Evolutionary conservation across 2,113 vertebrate genomes (phyloP).

Genomic region (Acanthisitta chloris): DNA sequence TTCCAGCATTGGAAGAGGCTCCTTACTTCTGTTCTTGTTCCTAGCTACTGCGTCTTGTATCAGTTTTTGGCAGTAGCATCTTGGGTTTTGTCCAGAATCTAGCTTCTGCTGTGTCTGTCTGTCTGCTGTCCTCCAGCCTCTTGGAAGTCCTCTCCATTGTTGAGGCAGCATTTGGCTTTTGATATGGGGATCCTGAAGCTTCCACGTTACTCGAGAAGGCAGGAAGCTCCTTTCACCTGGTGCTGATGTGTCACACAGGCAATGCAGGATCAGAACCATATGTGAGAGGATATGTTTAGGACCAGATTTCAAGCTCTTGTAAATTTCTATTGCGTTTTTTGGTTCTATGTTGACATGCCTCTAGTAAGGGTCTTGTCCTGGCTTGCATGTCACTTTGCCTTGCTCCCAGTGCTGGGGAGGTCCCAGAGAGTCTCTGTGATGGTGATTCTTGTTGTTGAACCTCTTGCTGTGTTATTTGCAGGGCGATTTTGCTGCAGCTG

Average conservation of each 20-base stretch:
- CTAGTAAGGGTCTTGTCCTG: neutral
- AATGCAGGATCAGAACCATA: neutral
- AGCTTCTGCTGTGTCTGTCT: neutral
- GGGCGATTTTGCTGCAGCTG: constrained; percentile 88
- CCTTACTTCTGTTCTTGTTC: neutral
- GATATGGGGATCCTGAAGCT: neutral
- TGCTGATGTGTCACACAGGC: neutral
- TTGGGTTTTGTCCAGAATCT: neutral
- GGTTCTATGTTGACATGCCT: neutral
- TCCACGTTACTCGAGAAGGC: neutral
- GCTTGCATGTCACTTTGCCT: neutral
- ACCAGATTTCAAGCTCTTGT: neutral
- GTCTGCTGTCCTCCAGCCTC: neutral
- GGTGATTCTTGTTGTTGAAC: neutral
- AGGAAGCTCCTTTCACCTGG: neutral
- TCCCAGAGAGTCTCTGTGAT: neutral
- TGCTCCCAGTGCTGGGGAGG: neutral
- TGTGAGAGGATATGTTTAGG: neutral
- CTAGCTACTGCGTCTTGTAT: neutral
- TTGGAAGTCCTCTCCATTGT: neutral
- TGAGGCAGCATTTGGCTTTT: neutral
- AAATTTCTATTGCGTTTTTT: neutral
- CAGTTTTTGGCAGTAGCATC: neutral
- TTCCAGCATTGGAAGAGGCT: neutral
- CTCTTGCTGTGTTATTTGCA: constrained; percentile 3